These are phyloP conservation scores for Microcebus lehilahytsara DNA, from an alignment of 2,113 vertebrate genomes.

Conservation along the genomic window DNA sequence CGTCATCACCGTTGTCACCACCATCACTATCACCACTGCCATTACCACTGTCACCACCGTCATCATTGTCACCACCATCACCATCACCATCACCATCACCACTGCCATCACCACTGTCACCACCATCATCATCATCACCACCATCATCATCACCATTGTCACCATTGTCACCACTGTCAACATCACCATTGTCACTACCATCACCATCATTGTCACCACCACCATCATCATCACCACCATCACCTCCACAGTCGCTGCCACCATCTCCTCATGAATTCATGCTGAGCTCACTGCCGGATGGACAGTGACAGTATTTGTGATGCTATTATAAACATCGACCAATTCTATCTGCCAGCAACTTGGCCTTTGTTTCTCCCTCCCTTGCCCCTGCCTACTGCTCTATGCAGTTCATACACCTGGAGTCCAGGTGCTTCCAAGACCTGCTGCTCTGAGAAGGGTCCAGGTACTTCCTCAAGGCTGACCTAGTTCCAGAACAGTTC, in stretches of 20 bases:
- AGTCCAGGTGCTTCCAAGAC: not conserved
- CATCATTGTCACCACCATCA: not conserved
- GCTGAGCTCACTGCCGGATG: not conserved
- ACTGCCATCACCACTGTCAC: accelerated
- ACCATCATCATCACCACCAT: not conserved
- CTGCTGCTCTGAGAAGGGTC: not conserved
- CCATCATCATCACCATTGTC: not conserved
- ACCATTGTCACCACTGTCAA: too few species aligned
- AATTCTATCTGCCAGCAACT: not conserved
- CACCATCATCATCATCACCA: not conserved
- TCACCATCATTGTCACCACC: not conserved
- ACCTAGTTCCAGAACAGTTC: not conserved
- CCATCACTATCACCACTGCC: not conserved
- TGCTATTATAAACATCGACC: not conserved
- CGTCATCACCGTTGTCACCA: not conserved
- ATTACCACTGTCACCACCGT: not conserved
- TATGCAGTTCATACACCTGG: not conserved
- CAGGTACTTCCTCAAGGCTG: not conserved
- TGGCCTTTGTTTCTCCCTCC: not conserved
- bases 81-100: not conserved
- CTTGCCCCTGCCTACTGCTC: not conserved
- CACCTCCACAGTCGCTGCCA: too few species aligned
- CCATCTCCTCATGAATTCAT: accelerated
- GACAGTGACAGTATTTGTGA: accelerated
- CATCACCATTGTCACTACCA: not conserved